phyloP scores from a whole-genome alignment of 2,797 vertebrate species.

The Parotocinclus haroldoi region DNA sequence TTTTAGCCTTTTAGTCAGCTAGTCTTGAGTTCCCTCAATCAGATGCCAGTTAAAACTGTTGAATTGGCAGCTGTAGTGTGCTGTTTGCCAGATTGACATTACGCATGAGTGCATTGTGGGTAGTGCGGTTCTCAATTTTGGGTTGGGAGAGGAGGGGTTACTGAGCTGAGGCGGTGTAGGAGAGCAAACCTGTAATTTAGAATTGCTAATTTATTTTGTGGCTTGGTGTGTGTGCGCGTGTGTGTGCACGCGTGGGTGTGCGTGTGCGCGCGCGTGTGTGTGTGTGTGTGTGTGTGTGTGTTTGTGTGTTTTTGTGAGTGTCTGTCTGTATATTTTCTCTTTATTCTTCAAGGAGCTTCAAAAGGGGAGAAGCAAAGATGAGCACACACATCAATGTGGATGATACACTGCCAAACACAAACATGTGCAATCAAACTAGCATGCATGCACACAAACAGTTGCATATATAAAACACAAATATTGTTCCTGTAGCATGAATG shows the following conservation, averaged over 20 bases:
- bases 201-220: constrained; percentile 31
- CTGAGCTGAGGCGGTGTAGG: constrained; percentile 14
- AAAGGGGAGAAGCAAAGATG: neutral
- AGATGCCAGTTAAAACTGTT: constrained; percentile 39
- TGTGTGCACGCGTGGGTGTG: too few relatives aligned
- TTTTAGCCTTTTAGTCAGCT: constrained; percentile 18
- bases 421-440: neutral
- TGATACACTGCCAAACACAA: neutral
- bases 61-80: constrained; percentile 34
- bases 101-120: constrained; percentile 44
- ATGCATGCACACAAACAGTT: constrained; percentile 1
- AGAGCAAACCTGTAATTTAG: constrained; percentile 46
- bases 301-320: neutral
- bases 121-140: constrained; percentile 34
- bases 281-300: too few relatives aligned
- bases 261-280: too few relatives aligned
- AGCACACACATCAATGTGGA: neutral
- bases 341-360: constrained; percentile 10
- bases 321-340: constrained; percentile 2
- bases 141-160: constrained; percentile 28
- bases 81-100: constrained; percentile 43
- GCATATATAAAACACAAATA: neutral
- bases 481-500: too few relatives aligned
- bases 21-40: constrained; percentile 41
- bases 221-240: neutral